Conservation (phyloP, 23 tunicate species). For the Aplidium turbinatum region DNA sequence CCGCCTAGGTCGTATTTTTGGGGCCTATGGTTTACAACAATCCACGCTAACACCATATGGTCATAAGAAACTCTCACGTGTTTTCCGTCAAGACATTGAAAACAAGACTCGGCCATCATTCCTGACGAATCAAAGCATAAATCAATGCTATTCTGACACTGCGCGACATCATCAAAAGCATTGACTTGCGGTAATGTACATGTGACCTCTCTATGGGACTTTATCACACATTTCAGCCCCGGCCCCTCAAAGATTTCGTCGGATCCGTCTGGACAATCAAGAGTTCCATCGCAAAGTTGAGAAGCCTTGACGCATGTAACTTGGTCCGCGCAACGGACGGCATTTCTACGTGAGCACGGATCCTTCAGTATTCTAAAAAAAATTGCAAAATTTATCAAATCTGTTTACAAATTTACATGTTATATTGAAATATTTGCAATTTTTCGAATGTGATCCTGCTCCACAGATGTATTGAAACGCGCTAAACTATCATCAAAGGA, state of each 20-base stretch:
- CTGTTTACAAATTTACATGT: too few relatives aligned
- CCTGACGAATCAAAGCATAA: constrained; percentile 56
- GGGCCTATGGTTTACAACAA: too few relatives aligned
- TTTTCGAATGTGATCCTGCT: too few relatives aligned
- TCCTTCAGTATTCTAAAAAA: too few relatives aligned
- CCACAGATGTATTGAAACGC: too few relatives aligned
- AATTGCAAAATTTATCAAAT: too few relatives aligned
- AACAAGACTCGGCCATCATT: constrained; percentile 26
- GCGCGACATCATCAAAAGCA: constrained; percentile 19
- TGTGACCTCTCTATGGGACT: constrained; percentile 1
- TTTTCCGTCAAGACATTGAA: constrained; percentile 60
- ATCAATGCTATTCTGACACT: constrained; percentile 46
- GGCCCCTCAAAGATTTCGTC: constrained; percentile 65
- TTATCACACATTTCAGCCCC: constrained; percentile 67
- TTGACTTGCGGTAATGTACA: constrained; percentile 63
- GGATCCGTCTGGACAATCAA: constrained; percentile 60
- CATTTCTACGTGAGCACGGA: constrained; percentile 25
- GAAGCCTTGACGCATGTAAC: constrained; percentile 22
- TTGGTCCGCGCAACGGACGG: constrained; percentile 47
- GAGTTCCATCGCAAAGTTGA: constrained; percentile 51
- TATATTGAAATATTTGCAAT: too few relatives aligned
- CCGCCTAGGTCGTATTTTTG: too few relatives aligned
- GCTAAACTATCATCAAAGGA: too few relatives aligned
- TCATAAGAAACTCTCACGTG: too few relatives aligned
- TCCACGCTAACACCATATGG: too few relatives aligned